Base-by-base conservation (phyloP, 1,140 invertebrate species). In the Polypedilum pembai region DNA sequence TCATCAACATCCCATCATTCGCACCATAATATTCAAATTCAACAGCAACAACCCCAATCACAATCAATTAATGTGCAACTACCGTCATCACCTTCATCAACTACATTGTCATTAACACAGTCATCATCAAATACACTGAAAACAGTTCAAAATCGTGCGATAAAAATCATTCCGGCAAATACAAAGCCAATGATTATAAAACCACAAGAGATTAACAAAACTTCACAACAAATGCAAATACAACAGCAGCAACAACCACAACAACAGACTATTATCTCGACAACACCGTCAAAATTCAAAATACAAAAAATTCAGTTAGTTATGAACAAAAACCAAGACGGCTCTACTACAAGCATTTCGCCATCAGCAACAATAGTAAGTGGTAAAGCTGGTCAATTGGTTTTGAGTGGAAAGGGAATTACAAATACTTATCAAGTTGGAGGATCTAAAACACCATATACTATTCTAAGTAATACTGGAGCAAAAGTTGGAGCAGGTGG, bases 281-380 rank as follows among this genome's bases (percentile, higher is more conserved):
- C 65, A 12, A 69, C 65, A 69, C 65, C 65, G 17, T 69, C 65
- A 69, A 69, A 69, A 21, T 69, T 69, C 18, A 69, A 69, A 69
- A 69, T 69, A 10, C 65, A 69, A 69, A 69, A 69, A 21, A 69
- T 69, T 21, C 65, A 69, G 18, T 18, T 69, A 10, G 65, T 69
- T 7, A 69, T 69, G 65, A 69, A 69, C 17, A 69, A 69, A 69
- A 69, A 20, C 12, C 65, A 69, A 21, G 65, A 69, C 20, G 65
- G 65, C 8, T 18, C 65, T 18, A 69, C 65, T 20, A 18, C 65
- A 20, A 69, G 17, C 12, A 8, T 69, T 18, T 69, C 65, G 7
- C 65, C 65, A 69, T 69, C 65, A 8, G 65, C 65, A 20, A 69
- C 65, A 20, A 69, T 69, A 18, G 65, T 69, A 69, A 69, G 65